Evolutionary conservation across 1,140 invertebrate species (phyloP).

Genomic region (Apis laboriosa): DNA sequence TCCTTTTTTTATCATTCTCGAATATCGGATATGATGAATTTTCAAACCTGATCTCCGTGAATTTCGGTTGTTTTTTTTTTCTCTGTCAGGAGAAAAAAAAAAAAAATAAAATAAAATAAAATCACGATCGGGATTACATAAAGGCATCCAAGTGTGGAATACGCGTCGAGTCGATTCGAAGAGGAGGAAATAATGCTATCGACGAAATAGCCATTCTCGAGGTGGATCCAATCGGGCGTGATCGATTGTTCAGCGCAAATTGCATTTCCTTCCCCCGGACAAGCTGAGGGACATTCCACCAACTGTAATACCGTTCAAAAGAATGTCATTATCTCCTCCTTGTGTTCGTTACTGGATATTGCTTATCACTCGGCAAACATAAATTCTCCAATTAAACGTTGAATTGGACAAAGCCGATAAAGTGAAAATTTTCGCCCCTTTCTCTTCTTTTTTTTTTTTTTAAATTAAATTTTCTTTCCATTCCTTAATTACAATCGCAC

Average conservation of each 20-base stretch:
- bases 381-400: background rate
- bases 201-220: slow-evolving; percentile 43
- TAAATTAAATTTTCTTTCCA: background rate
- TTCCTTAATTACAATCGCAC: too few relatives aligned
- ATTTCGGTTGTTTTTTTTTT: background rate
- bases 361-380: background rate
- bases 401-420: background rate
- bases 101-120: background rate
- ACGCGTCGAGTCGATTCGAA: slow-evolving; percentile 41
- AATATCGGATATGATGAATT: background rate
- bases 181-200: slow-evolving; percentile 43
- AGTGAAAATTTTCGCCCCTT: too few relatives aligned
- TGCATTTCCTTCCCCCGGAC: slow-evolving; percentile 33
- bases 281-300: slow-evolving; percentile 30
- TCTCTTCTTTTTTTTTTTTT: too few relatives aligned
- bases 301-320: slow-evolving; percentile 34
- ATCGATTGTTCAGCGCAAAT: slow-evolving; percentile 58
- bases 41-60: background rate
- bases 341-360: background rate
- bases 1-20: background rate
- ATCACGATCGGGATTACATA: background rate
- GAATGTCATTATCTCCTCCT: slow-evolving; percentile 23
- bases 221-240: slow-evolving; percentile 57
- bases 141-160: background rate
- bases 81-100: background rate